Percentiles rank a stretch among this genome's conserved stretches.
These are phyloP conservation scores for Ammodytes dubius DNA, from an alignment of 2,113 vertebrate genomes.

Conservation along the genomic window DNA sequence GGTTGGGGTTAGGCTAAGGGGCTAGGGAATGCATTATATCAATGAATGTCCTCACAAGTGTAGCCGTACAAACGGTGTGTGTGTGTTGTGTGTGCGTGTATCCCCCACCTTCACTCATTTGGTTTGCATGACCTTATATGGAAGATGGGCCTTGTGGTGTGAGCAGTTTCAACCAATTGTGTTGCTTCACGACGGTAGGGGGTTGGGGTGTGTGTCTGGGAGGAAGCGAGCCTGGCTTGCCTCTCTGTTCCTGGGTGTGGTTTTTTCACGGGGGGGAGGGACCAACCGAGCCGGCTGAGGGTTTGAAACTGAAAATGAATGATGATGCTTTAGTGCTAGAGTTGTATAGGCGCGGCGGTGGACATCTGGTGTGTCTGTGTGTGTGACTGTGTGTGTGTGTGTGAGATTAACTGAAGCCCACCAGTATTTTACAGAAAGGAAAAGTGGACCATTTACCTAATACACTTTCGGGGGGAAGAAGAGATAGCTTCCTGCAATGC, in stretches of 20 bases:
- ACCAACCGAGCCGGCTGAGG: constrained; percentile 52
- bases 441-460: background rate
- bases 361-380: background rate
- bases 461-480: constrained; percentile 10
- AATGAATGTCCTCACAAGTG: too few relatives aligned
- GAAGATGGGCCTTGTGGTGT: constrained; percentile 85
- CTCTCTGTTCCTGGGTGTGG: constrained; percentile 76
- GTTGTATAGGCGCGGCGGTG: constrained; percentile 49
- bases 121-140: constrained; percentile 81
- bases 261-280: constrained; percentile 61
- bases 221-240: constrained; percentile 53
- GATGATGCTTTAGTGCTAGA: constrained; percentile 39
- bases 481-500: constrained; percentile 55
- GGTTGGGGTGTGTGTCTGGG: constrained; percentile 29
- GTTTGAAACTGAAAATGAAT: constrained; percentile 89
- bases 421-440: background rate
- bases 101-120: constrained; percentile 50
- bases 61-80: too few relatives aligned
- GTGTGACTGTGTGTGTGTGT: background rate
- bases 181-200: constrained; percentile 47
- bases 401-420: constrained; percentile 7
- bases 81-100: background rate
- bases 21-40: too few relatives aligned
- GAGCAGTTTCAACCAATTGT: constrained; percentile 83
- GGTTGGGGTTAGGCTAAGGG: too few relatives aligned